phyloP scores from a whole-genome alignment of 2,888 invertebrate genomes.

The Tuta absoluta region DNA sequence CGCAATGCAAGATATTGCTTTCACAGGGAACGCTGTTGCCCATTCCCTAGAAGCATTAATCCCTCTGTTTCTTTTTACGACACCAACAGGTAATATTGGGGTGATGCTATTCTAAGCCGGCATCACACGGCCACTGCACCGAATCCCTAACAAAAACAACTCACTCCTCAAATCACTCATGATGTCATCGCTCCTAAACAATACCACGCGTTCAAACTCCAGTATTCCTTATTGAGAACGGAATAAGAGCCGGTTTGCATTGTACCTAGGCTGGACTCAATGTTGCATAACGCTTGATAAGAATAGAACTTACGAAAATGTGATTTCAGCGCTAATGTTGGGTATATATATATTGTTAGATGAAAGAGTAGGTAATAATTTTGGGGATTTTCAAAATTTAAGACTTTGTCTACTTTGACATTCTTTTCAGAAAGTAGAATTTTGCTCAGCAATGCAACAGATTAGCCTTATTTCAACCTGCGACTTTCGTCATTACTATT shows the following conservation, averaged over 20 bases:
- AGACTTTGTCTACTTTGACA: background rate
- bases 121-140: too few relatives aligned
- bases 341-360: background rate
- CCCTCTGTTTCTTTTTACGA: too few relatives aligned
- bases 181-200: conserved; percentile 15
- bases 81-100: too few relatives aligned
- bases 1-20: too few relatives aligned
- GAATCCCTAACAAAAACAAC: conserved; percentile 11
- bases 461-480: too few relatives aligned
- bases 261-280: background rate
- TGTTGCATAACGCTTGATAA: conserved; percentile 15
- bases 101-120: too few relatives aligned
- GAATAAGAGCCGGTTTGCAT: background rate
- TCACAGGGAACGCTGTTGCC: too few relatives aligned
- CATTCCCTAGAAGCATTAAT: too few relatives aligned
- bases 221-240: background rate
- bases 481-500: too few relatives aligned
- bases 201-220: conserved; percentile 5
- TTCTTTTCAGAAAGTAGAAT: too few relatives aligned
- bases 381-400: background rate
- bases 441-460: background rate
- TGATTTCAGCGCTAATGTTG: conserved; percentile 17
- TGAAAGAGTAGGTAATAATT: background rate
- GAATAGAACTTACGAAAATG: conserved; percentile 21
- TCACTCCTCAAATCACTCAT: background rate